phyloP scores from a whole-genome alignment of 2,113 vertebrate genomes.

The Mellivora capensis region DNA sequence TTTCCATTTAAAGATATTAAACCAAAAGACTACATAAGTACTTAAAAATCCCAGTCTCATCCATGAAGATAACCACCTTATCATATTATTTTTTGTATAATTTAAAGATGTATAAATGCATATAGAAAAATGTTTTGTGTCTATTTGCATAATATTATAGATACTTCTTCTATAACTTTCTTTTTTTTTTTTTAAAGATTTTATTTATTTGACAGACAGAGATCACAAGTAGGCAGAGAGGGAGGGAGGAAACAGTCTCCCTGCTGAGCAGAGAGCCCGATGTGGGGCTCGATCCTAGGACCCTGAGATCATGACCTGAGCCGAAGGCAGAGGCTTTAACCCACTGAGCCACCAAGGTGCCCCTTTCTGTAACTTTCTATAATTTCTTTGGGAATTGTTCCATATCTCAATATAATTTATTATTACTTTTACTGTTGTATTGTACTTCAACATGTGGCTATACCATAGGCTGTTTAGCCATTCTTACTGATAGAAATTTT shows the following conservation, averaged over 20 bases:
- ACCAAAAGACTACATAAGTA: background rate
- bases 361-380: background rate
- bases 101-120: background rate
- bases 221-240: too few species aligned
- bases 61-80: background rate
- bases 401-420: background rate
- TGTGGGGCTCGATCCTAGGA: too few species aligned
- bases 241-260: too few species aligned
- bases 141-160: background rate
- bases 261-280: too few species aligned
- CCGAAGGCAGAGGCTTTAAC: too few species aligned
- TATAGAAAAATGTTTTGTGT: background rate
- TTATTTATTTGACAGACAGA: too few species aligned
- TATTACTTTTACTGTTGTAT: background rate
- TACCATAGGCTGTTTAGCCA: background rate
- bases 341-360: too few species aligned
- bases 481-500: background rate
- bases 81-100: background rate
- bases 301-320: too few species aligned
- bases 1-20: constrained; percentile 29
- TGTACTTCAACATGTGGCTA: background rate
- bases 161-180: background rate
- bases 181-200: too few species aligned
- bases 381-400: background rate
- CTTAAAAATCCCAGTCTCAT: background rate